Evolutionary conservation across 2,888 invertebrate species (phyloP), one percentile per base, ranked within the genome.

Genomic region (Ophraella communa): DNA sequence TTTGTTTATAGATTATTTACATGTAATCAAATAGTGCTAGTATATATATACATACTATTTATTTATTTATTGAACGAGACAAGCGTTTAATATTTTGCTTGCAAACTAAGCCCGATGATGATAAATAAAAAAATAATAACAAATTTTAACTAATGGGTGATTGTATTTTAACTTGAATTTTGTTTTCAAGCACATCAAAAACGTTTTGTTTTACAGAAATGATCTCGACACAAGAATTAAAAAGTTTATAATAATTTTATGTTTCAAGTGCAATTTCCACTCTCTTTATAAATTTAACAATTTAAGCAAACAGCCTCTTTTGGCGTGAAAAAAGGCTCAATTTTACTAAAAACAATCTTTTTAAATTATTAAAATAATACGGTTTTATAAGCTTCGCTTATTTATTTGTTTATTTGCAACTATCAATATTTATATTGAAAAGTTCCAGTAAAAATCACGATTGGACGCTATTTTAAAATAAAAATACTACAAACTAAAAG

Each of bases 1-100:
- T 42, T 61, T 54, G 35, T 60, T 56, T 44, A n/a, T n/a, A 52
- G 65, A 65, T 65, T 65, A 65, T 65, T 62, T 65, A 65, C 65
- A 65, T 57, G 52, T 57, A 35, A 65, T 21, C 7, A 44, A 53
- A 47, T 56, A 45, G 60, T 64, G 61, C 65, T 57, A 62, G 56
- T 65, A 62, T 62, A 65, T 65, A 62, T 64, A 49, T 54, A 65
- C 62, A 62, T 65, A 62, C 58, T n/a, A n/a, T n/a, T n/a, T n/a
- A n/a, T n/a, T n/a, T n/a, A 65, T 54, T 62, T 57, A 39, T 62
- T 30, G 39, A 57, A 52, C 35, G 42, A 54, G 54, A 47, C 57
- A 62, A 60, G 60, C 60, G 60, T 60, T 44, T 45, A 57, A 62
- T 56, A 10, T 53, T 62, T 52, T 57, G 39, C 27, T 14, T n/a